Evolutionary conservation across 2,888 invertebrate species (phyloP).

Genomic region (Phlogophora meticulosa): DNA sequence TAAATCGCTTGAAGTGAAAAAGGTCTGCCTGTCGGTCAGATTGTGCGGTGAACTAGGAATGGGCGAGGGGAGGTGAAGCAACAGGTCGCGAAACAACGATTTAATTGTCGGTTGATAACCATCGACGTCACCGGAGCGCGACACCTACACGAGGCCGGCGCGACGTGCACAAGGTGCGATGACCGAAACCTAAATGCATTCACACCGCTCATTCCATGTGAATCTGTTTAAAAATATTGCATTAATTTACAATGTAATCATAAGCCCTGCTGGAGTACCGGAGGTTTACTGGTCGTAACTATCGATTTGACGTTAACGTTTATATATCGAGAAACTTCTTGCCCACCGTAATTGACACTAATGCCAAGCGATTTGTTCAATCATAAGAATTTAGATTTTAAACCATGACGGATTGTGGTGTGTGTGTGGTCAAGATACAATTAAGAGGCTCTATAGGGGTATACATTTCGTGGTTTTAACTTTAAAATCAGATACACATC

Average conservation of each 20-base stretch:
- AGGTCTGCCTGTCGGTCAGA: constrained; percentile 72
- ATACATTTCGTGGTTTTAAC: constrained; percentile 33
- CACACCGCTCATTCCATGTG: constrained; percentile 70
- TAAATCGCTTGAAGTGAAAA: constrained; percentile 61
- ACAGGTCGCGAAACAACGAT: constrained; percentile 90
- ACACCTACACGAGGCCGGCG: constrained; percentile 76
- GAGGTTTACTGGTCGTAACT: constrained; percentile 51
- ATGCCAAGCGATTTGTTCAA: constrained; percentile 57
- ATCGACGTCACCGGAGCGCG: constrained; percentile 88
- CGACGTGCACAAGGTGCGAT: constrained; percentile 80
- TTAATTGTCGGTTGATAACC: constrained; percentile 89
- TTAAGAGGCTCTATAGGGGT: constrained; percentile 53
- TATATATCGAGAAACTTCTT: constrained; percentile 44
- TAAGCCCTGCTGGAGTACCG: constrained; percentile 35
- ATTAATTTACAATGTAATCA: constrained; percentile 64
- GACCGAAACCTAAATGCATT: constrained; percentile 86
- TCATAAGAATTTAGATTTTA: constrained; percentile 54
- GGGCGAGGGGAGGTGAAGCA: constrained; percentile 80
- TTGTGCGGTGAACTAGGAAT: constrained; percentile 71
- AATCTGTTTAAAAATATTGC: constrained; percentile 66
- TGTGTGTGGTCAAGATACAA: constrained; percentile 55
- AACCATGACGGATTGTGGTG: constrained; percentile 47
- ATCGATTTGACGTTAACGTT: constrained; percentile 52
- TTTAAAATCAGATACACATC: constrained; percentile 25
- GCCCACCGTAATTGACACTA: constrained; percentile 54